Evolutionary conservation across 1,140 invertebrate genomes (phyloP), one percentile per base, ranked within the genome.

Genomic region (Caenorhabditis remanei): DNA sequence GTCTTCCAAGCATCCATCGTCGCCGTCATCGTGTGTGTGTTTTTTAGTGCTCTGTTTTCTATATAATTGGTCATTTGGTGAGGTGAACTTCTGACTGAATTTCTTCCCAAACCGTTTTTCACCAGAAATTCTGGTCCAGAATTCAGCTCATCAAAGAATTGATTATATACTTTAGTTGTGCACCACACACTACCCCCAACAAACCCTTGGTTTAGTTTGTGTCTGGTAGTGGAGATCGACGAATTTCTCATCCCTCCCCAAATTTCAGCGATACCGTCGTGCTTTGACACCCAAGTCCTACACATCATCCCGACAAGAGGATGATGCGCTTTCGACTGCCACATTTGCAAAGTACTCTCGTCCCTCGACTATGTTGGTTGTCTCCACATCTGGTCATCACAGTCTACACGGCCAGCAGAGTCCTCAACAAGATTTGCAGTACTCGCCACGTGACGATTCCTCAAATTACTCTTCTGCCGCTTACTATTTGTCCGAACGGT

Each of bases 401-500:
- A 32, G 32, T 32, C 32, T 32, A 32, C 32, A 32, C 32, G 32
- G 32, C 13, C 71, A 50, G 2, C 43, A 50, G 71, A 21, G 40
- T 13, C 19, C 11, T 8, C 71, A 41, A n/a, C 71, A 79, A 3
- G 71, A 79, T 48, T 53, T 79, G 46, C 53, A 46, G 7, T 79
- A 79, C 19, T 79, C 71, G 3, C 71, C 71, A 14, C 46, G 71
- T 2, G 71, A 79, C 41, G 55, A 84, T 19, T 65, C 58, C 8
- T 87, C 79, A 19, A 83, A 84, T 21, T 71, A 71, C 86, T 71
- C 86, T 1, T 83, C 75, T 11, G 86, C 75, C 13, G 75, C 86
- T 53, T 87, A 87, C 40, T 87, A 87, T 56, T 21, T 87, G 32
- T 83, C 75, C 41, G 86, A 82, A 46, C 6, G 86, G 48, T 87